These are phyloP conservation scores for Phocoena phocoena DNA, from an alignment of 2,113 vertebrate species.

Conservation along the genomic window DNA sequence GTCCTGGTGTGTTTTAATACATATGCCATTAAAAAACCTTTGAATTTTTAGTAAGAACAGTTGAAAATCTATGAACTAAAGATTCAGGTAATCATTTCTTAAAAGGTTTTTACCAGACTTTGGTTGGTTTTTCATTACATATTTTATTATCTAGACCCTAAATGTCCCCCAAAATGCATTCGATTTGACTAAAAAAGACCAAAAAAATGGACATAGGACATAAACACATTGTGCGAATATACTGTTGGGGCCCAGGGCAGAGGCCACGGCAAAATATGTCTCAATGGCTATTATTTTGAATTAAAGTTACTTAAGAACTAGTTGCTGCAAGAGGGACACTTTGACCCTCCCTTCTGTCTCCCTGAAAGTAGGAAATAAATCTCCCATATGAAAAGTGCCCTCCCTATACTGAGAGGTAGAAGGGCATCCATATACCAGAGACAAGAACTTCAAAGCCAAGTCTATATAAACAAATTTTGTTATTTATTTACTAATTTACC, in stretches of 20 bases:
- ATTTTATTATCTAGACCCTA: conserved; percentile 30
- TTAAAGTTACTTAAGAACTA: neutral
- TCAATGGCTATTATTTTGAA: neutral
- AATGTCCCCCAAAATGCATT: neutral
- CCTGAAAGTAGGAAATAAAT: neutral
- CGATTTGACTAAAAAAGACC: neutral
- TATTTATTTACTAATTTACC: neutral
- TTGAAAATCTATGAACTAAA: neutral
- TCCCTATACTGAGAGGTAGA: neutral
- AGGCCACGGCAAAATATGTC: neutral
- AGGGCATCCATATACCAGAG: neutral
- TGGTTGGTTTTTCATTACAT: neutral
- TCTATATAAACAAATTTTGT: neutral
- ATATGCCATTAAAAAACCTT: neutral
- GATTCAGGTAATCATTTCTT: neutral
- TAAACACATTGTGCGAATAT: neutral
- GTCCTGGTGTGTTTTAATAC: neutral
- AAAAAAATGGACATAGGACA: neutral
- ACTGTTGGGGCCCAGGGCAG: neutral
- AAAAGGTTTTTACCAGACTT: neutral
- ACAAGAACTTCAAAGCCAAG: neutral
- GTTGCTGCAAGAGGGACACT: neutral
- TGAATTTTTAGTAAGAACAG: neutral
- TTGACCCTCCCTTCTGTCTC: neutral
- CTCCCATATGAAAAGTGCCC: neutral